Base-by-base conservation (phyloP, 2,113 vertebrate genomes). In the Acanthochromis polyacanthus region DNA sequence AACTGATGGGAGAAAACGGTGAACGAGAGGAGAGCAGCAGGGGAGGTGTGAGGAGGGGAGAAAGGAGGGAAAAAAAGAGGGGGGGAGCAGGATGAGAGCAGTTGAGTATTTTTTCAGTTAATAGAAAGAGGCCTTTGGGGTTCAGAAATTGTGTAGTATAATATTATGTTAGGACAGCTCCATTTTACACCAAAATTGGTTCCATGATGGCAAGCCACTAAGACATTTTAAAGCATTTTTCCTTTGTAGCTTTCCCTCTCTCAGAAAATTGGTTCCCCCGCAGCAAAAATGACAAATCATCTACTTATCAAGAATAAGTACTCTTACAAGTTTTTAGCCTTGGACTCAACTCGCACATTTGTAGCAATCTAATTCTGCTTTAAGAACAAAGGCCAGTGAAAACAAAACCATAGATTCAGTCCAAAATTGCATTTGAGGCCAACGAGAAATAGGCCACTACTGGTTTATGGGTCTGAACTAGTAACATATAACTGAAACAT, bases 151-250 rank as follows among this genome's bases (percentile, higher is more conserved):
- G 66, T 84, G 67, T 55, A 63, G 61, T 80, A 80, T 83, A 81
- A 74, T 87, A 69, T 82, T 63, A 82, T 60, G 70, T 79, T 71
- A 71, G 48, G 71, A 84, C 84, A 80, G 67, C 73, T 89, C 73
- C 60, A 85, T 88, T 90, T 87, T 88, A 50, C n/a, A 89, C 60
- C 61, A 72, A 85, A 87, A 90, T 76, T 78, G 71, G 65, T 70
- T 86, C 25, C 46, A 77, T 79, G 83, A 88, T 73, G 57, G 20
- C 45, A 52, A 84, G 52, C 72, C 71, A 69, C 51, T 10, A 23
- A 52, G 51, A 72, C 38, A 67, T 46, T 75, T 80, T 74, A 53
- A 80, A 81, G 56, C 56, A 80, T 72, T 81, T 83, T 74, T 81
- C 59, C 22, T 60, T 66, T 86, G 28, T 55, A 36, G 40, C 23